Evolutionary conservation across 1,140 invertebrate species (phyloP).

Genomic region (Caenorhabditis inopinata): DNA sequence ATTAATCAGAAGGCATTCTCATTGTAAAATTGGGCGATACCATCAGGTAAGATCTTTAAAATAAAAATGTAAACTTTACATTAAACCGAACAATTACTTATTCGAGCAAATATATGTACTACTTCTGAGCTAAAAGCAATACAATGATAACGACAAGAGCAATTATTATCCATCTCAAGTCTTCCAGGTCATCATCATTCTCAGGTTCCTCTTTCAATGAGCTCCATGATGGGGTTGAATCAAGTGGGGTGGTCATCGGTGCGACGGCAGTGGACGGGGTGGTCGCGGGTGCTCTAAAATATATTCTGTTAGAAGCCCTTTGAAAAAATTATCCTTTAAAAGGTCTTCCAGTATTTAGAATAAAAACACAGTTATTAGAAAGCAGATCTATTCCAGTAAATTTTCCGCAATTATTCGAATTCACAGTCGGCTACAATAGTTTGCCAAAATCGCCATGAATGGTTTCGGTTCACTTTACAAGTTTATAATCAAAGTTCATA

Average conservation of each 20-base stretch:
- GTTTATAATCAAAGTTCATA: no score
- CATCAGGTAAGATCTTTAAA: slow-evolving; percentile 75
- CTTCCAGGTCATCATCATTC: slow-evolving; percentile 1
- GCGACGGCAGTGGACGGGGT: not conserved
- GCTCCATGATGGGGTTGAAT: not conserved
- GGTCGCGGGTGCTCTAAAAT: not conserved
- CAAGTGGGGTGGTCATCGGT: not conserved
- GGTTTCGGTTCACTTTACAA: no score
- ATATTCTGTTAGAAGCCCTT: no score
- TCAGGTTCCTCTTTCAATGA: not conserved
- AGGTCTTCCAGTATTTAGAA: no score
- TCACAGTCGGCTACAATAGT: no score
- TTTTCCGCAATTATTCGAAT: no score
- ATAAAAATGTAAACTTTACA: not conserved
- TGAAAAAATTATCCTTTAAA: no score
- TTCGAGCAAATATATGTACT: no score
- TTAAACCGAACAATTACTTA: not conserved
- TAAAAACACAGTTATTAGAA: no score
- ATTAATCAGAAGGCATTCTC: slow-evolving; percentile 95
- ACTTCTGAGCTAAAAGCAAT: not conserved
- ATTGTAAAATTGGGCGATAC: slow-evolving; percentile 92
- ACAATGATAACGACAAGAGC: not conserved
- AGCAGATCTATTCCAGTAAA: no score
- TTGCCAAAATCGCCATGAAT: no score
- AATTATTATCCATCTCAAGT: slow-evolving; percentile 22